phyloP scores from a whole-genome alignment of 2,113 vertebrate species.

The Phrynosoma blainvillii region DNA sequence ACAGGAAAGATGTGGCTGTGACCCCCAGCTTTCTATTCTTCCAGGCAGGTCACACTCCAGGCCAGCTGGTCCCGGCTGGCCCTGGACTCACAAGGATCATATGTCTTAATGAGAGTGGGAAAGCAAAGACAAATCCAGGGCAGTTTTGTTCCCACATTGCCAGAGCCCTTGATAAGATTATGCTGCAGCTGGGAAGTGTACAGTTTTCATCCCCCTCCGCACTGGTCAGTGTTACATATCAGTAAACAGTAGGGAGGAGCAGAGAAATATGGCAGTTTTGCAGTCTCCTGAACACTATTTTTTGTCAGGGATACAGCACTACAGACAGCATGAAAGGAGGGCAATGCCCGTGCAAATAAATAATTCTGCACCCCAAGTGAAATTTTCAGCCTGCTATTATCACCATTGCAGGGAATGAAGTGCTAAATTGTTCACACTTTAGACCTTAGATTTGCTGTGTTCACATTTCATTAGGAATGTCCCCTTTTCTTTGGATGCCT shows the following conservation, averaged over 20 bases:
- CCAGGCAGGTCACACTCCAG: constrained; percentile 8
- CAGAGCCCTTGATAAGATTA: background rate
- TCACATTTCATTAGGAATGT: no score
- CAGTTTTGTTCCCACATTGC: background rate
- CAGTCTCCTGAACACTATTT: background rate
- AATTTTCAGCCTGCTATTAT: no score
- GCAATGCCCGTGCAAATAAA: no score
- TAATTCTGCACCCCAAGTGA: no score
- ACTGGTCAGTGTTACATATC: background rate
- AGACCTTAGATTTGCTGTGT: no score
- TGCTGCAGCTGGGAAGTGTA: background rate
- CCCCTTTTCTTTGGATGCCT: no score
- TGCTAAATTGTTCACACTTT: no score
- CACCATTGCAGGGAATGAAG: no score
- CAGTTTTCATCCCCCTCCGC: background rate
- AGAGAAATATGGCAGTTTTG: background rate
- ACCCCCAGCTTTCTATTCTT: constrained; percentile 11
- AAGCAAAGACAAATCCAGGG: background rate
- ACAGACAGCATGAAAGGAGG: no score
- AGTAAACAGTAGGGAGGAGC: background rate
- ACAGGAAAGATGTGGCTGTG: background rate
- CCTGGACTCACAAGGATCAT: constrained; percentile 10
- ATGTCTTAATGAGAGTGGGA: background rate
- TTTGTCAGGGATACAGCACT: no score
- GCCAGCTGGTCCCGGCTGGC: constrained; percentile 27